Evolutionary conservation across 2,888 invertebrate species (phyloP).

Genomic region (Spisula solida): DNA sequence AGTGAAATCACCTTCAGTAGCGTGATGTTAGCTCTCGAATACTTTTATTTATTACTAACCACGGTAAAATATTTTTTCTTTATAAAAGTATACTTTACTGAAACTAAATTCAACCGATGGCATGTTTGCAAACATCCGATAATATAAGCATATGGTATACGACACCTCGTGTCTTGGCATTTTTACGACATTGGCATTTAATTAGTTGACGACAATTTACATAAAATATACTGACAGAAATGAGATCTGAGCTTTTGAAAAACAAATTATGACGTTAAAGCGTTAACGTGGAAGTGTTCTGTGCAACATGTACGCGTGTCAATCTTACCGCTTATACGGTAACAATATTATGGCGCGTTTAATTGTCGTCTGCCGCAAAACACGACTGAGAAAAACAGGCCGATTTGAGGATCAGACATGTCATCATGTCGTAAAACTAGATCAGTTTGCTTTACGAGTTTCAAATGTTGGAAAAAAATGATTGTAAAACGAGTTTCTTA

Average conservation of each 20-base stretch:
- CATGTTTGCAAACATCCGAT: slow-evolving; percentile 13
- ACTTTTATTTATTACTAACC: neutral
- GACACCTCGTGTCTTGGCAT: slow-evolving; percentile 2
- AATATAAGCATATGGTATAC: neutral
- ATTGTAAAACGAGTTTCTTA: slow-evolving; percentile 1
- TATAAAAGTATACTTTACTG: neutral
- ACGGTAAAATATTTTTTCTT: neutral
- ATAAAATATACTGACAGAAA: slow-evolving; percentile 14
- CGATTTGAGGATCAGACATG: neutral
- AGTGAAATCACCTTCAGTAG: neutral
- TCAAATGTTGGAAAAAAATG: neutral
- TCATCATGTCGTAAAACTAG: neutral
- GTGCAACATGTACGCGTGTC: slow-evolving; percentile 1
- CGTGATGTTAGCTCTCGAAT: neutral
- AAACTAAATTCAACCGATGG: neutral
- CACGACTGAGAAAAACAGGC: neutral
- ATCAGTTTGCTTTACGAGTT: neutral
- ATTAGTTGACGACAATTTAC: neutral
- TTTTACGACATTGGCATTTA: slow-evolving; percentile 10
- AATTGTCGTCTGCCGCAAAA: no score
- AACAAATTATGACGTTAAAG: neutral
- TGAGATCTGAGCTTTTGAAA: neutral
- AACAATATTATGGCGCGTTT: neutral
- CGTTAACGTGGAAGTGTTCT: neutral
- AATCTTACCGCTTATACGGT: neutral